Conservation (phyloP, 92 coral and sea anemone genomes). For the Paragorgia papillata region DNA sequence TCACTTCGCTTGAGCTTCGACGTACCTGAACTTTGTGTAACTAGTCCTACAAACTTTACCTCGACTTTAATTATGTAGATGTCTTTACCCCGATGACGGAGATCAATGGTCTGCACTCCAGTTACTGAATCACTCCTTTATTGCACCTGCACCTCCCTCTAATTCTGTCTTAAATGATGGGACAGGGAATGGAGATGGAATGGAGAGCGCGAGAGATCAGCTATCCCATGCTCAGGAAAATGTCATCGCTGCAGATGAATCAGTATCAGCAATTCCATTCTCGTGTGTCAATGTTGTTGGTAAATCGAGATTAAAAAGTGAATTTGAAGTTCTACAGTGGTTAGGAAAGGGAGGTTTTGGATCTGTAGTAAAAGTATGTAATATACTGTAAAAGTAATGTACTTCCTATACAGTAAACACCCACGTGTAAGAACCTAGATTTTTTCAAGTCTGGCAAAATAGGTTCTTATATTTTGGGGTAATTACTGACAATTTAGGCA, state of each 20-base stretch:
- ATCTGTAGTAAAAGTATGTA: conserved; percentile 81
- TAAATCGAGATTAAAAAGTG: conserved; percentile 88
- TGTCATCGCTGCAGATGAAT: conserved; percentile 60
- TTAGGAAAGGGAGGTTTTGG: conserved; percentile 98
- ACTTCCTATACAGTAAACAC: too few relatives aligned
- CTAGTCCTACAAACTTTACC: too few relatives aligned
- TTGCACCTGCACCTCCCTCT: conserved; percentile 46
- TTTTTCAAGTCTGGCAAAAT: too few relatives aligned
- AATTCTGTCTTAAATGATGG: conserved; percentile 35
- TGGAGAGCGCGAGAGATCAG: conserved; percentile 37
- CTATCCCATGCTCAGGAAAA: conserved; percentile 39
- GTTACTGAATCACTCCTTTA: conserved; percentile 74
- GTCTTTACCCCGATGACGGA: conserved; percentile 73
- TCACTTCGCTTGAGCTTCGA: too few relatives aligned
- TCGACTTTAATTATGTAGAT: too few relatives aligned
- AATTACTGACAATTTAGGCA: too few relatives aligned
- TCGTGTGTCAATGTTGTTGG: conserved; percentile 79
- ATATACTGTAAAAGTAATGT: too few relatives aligned
- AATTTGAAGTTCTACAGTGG: conserved; percentile 88
- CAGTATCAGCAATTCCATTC: conserved; percentile 78
- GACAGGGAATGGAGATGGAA: conserved; percentile 21
- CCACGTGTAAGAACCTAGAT: too few relatives aligned
- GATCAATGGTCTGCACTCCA: conserved; percentile 88
- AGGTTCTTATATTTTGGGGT: too few relatives aligned
- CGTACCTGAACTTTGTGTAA: too few relatives aligned